phyloP scores from a whole-genome alignment of 2,113 vertebrate species.

The Hippocampus zosterae region DNA sequence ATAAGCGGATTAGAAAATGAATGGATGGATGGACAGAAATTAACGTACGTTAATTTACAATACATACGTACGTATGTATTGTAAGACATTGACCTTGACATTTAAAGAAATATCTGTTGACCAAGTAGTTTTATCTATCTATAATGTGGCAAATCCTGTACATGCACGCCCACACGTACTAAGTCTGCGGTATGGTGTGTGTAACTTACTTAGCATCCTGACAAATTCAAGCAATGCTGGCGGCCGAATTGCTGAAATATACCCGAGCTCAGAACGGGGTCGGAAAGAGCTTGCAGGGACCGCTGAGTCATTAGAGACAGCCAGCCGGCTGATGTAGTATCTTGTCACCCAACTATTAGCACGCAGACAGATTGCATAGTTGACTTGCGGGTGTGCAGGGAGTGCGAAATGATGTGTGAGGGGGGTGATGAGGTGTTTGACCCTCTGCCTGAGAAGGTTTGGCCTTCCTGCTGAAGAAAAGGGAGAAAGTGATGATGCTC shows the following conservation, averaged over 20 bases:
- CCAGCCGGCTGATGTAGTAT: constrained; percentile 4
- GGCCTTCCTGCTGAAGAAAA: constrained; percentile 22
- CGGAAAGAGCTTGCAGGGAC: constrained; percentile 9
- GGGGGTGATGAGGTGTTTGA: constrained; percentile 39
- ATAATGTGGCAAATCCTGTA: no score
- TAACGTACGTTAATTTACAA: no score
- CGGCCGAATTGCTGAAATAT: constrained; percentile 34
- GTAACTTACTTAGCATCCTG: constrained; percentile 20
- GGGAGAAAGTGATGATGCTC: constrained; percentile 12
- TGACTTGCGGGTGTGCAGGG: constrained; percentile 8
- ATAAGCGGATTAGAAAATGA: no score
- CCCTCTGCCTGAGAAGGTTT: constrained; percentile 28
- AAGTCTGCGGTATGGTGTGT: background rate
- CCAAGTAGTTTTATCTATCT: no score
- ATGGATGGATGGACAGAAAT: no score
- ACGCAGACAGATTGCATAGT: constrained; percentile 24
- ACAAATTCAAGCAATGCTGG: constrained; percentile 34
- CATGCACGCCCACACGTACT: no score
- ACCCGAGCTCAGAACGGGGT: constrained; percentile 15
- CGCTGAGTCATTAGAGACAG: constrained; percentile 25
- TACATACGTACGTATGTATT: no score
- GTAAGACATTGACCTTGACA: no score
- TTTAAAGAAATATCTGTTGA: no score
- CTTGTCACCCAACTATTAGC: constrained; percentile 29
- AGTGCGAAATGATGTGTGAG: constrained; percentile 38